Percentiles rank a stretch among this genome's conserved stretches.
Evolutionary conservation across 2,113 vertebrate species (phyloP).

Genomic region (Phocoena sinus): DNA sequence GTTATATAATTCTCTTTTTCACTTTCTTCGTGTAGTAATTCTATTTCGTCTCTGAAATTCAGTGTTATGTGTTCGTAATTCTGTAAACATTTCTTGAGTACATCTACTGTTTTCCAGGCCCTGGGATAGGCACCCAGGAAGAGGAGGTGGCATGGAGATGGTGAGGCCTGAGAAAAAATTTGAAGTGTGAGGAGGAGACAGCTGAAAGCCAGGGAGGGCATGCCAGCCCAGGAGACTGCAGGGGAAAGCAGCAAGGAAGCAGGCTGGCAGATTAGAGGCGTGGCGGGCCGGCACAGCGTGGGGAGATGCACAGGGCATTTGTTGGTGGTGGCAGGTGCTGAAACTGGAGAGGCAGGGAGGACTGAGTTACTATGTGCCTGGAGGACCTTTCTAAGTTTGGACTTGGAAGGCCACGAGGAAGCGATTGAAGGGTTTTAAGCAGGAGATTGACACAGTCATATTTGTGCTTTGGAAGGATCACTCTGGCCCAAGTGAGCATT

Average conservation of each 20-base stretch:
- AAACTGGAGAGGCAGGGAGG: slow-evolving; percentile 33
- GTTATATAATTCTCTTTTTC: neutral
- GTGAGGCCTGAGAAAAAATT: neutral
- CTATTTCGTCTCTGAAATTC: neutral
- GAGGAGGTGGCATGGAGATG: neutral
- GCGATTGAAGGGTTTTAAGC: neutral
- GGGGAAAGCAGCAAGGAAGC: neutral
- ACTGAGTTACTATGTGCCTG: neutral
- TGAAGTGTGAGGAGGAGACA: neutral
- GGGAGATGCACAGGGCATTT: neutral
- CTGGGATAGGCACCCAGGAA: neutral
- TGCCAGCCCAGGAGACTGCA: neutral
- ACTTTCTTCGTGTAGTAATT: neutral
- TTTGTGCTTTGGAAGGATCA: neutral
- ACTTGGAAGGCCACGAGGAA: neutral
- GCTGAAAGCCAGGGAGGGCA: neutral
- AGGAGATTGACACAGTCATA: neutral
- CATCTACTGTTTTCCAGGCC: neutral
- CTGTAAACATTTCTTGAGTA: neutral
- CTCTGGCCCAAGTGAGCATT: neutral
- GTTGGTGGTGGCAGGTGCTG: slow-evolving; percentile 16
- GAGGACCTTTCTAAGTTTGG: slow-evolving; percentile 51
- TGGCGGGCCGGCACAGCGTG: too few species aligned
- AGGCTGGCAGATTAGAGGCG: neutral
- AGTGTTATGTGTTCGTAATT: neutral